Evolutionary conservation across 2,888 invertebrate species (phyloP).

Genomic region (Gibbula magus): DNA sequence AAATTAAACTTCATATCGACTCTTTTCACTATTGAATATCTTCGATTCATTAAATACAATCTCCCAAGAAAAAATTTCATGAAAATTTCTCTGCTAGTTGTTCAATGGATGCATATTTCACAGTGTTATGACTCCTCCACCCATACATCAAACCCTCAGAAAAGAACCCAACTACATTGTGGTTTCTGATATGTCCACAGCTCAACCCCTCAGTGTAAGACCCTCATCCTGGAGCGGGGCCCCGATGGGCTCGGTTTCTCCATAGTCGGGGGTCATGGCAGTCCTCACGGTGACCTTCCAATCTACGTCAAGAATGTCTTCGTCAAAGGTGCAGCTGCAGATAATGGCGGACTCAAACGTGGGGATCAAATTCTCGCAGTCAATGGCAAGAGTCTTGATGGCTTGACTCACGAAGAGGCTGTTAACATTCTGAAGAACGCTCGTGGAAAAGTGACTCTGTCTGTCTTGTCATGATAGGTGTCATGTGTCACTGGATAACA

Average conservation of each 20-base stretch:
- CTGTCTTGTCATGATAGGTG: slow-evolving; percentile 69
- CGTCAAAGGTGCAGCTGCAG: slow-evolving; percentile 87
- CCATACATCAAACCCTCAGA: background rate
- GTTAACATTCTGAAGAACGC: slow-evolving; percentile 87
- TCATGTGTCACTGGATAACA: too few species aligned
- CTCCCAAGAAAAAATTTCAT: too few species aligned
- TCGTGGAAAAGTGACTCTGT: slow-evolving; percentile 77
- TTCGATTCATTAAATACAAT: too few species aligned
- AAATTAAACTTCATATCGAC: too few species aligned
- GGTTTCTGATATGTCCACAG: slow-evolving; percentile 38
- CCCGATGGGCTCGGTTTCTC: slow-evolving; percentile 79
- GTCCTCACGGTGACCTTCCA: slow-evolving; percentile 78
- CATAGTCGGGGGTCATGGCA: slow-evolving; percentile 78
- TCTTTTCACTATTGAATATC: too few species aligned
- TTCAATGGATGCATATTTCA: background rate
- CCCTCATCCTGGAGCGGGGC: slow-evolving; percentile 77
- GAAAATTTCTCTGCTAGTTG: background rate
- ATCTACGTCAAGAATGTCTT: slow-evolving; percentile 77
- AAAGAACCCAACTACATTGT: background rate
- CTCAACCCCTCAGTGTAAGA: slow-evolving; percentile 65
- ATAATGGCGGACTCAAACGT: slow-evolving; percentile 89
- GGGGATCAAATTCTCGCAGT: slow-evolving; percentile 93
- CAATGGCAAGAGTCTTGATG: slow-evolving; percentile 85
- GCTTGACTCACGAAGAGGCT: slow-evolving; percentile 84
- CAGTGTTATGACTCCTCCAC: background rate